Evolutionary conservation across 2,113 vertebrate genomes (phyloP), one percentile per base, ranked within the genome.

Genomic region (Syngnathus scovelli): DNA sequence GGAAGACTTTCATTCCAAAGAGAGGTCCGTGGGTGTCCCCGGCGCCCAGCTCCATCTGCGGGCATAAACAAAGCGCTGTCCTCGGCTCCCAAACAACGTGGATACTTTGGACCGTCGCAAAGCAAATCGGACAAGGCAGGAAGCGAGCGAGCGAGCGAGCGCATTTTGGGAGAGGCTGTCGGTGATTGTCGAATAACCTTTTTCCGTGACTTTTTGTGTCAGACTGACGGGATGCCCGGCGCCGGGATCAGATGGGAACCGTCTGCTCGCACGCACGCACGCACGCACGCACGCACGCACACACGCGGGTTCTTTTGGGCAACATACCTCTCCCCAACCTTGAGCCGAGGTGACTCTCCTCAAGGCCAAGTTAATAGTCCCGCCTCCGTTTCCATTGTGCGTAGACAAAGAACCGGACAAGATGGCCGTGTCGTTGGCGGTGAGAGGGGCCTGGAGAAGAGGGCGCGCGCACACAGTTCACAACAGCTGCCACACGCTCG

Each of bases 351-450:
- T 98, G 78, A 98, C 94, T 71, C 95, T 90, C 69, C 96, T 89
- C 61, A 99, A 86, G 1, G 94, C 92, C 70, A 98, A 64, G 85
- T 94, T 98, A 75, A 99, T 91, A n/a, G 93, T 95, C 33, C 97
- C 97, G 0, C 96, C 95, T 78, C 97, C 97, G 0, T 95, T 98
- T 69, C 97, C 97, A 3, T 99, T 99, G 89, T 98, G 95, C 33
- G 96, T 98, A 1, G 96, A 98, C 75, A 98, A 92, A 77, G 94
- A 98, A 72, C 97, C 97, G 8, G 97, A 97, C 19, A 99, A 90
- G 88, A 98, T 89, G 51, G 96, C 97, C 1, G 96, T 98, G 84
- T 98, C 96, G 37, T 91, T 93, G n/a, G 93, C 89, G 27, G 96
- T 99, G 51, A 99, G 86, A 7, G 97, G 97, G 37, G 97, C 97